phyloP scores from a whole-genome alignment of 1,140 invertebrate genomes.

The Drosophila littoralis region DNA sequence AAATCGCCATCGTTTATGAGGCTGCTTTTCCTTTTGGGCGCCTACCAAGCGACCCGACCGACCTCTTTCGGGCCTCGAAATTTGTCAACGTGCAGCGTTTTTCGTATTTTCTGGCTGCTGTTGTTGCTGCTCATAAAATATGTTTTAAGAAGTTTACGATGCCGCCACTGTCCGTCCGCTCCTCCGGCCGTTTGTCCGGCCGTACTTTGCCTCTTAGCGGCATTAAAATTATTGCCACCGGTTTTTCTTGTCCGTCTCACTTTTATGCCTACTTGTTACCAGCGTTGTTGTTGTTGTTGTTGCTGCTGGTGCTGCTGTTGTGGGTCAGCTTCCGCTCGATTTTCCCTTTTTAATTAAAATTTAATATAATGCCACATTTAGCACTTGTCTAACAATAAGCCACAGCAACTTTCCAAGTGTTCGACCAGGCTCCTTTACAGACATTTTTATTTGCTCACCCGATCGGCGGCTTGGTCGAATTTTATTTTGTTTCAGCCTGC shows the following conservation, averaged over 20 bases:
- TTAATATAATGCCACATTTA: slow-evolving; percentile 71
- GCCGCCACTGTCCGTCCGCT: slow-evolving; percentile 44
- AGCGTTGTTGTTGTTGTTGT: slow-evolving; percentile 31
- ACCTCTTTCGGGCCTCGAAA: slow-evolving; percentile 74
- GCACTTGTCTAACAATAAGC: slow-evolving; percentile 68
- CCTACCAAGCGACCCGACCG: slow-evolving; percentile 52
- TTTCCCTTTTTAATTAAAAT: slow-evolving; percentile 76
- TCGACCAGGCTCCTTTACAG: slow-evolving; percentile 21
- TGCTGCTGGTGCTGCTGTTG: slow-evolving; percentile 13
- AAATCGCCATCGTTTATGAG: slow-evolving; percentile 80
- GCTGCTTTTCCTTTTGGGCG: slow-evolving; percentile 80
- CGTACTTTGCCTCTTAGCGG: slow-evolving; percentile 53
- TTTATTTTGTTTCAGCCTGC: slow-evolving; percentile 21
- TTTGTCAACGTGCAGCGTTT: slow-evolving; percentile 78
- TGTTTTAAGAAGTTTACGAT: slow-evolving; percentile 82
- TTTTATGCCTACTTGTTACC: slow-evolving; percentile 71
- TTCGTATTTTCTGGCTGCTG: slow-evolving; percentile 52
- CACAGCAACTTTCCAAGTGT: slow-evolving; percentile 58
- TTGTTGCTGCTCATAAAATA: slow-evolving; percentile 74
- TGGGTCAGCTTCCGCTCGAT: slow-evolving; percentile 66
- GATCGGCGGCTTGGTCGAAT: slow-evolving; percentile 5
- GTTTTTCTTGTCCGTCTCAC: slow-evolving; percentile 65
- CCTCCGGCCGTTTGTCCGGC: not conserved
- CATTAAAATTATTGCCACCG: slow-evolving; percentile 77
- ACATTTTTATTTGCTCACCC: slow-evolving; percentile 39